Conservation (phyloP, 2,113 vertebrate species). For the Neopipo cinnamomea region DNA sequence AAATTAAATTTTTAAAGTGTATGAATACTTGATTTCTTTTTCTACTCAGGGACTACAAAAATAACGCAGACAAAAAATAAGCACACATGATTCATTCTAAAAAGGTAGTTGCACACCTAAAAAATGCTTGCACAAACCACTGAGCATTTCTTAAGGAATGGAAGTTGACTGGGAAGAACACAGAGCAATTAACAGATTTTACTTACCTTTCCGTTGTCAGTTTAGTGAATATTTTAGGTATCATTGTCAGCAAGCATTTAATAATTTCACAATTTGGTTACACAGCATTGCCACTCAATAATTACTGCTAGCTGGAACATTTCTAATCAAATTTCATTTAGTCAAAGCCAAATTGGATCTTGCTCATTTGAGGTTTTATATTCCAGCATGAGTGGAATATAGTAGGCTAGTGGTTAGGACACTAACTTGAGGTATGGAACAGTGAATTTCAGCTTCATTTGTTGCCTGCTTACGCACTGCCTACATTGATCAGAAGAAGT, state of each 20-base stretch:
- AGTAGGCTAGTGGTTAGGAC: neutral
- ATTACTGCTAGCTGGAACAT: neutral
- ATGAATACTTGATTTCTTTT: neutral
- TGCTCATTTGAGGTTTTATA: neutral
- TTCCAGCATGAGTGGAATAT: neutral
- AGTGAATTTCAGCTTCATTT: neutral
- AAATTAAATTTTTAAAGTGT: neutral
- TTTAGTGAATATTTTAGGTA: neutral
- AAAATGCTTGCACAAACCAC: neutral
- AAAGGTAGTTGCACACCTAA: neutral
- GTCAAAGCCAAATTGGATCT: neutral
- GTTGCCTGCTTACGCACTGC: neutral
- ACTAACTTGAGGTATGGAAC: neutral
- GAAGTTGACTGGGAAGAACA: neutral
- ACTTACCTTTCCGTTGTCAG: neutral
- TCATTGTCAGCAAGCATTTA: neutral
- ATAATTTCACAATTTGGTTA: neutral
- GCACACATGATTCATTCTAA: neutral
- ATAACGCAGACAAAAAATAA: neutral
- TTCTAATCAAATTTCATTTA: neutral
- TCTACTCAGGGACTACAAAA: neutral
- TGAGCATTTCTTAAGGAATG: neutral
- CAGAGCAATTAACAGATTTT: neutral
- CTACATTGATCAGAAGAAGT: neutral
- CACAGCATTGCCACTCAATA: neutral